Evolutionary conservation across 2,113 vertebrate genomes (phyloP).

Genomic region (Taxidea taxus): DNA sequence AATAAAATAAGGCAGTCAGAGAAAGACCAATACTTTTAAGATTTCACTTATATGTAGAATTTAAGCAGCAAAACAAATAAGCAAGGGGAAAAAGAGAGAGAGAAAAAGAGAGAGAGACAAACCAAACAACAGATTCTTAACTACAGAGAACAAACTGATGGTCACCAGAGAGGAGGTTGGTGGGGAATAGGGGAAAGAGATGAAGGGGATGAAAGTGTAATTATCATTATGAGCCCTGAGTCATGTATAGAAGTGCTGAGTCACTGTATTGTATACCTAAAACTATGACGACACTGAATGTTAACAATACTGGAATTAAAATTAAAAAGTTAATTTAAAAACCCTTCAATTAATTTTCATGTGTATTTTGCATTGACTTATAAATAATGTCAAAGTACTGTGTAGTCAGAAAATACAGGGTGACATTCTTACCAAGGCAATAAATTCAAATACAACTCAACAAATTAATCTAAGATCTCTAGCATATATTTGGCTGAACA

Average conservation of each 20-base stretch:
- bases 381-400: neutral
- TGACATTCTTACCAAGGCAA: neutral
- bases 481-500: neutral
- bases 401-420: neutral
- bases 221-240: neutral
- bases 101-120: neutral
- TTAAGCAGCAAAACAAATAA: neutral
- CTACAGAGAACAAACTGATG: neutral
- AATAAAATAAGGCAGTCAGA: neutral
- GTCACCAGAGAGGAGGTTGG: neutral
- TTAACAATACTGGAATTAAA: neutral
- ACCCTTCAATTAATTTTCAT: neutral
- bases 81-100: neutral
- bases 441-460: constrained; percentile 8
- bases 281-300: neutral
- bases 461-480: neutral
- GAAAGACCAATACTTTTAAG: neutral
- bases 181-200: neutral
- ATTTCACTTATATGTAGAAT: neutral
- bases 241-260: neutral
- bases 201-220: neutral
- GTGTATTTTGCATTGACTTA: neutral
- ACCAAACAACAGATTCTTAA: neutral
- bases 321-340: neutral
- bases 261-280: neutral